Conservation (phyloP, 2,797 vertebrate genomes). For the Brachymystax lenok region DNA sequence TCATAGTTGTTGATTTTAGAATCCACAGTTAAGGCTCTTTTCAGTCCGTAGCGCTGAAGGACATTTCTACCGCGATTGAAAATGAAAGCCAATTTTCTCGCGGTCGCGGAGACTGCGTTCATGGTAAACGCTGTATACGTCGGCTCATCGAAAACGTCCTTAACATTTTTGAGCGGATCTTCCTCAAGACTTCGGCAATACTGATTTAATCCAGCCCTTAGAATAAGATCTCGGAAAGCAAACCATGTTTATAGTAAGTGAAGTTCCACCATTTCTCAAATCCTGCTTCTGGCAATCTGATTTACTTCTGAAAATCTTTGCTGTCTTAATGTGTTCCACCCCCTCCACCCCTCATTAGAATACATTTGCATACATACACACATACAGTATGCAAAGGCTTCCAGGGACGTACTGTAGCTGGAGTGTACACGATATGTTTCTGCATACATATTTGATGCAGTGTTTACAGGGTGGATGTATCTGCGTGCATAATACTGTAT, state of each 20-base stretch:
- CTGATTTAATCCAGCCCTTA: too few species aligned
- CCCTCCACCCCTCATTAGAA: background rate
- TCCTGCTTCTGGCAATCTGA: background rate
- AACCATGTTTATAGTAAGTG: background rate
- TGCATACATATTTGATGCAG: background rate
- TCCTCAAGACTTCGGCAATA: too few species aligned
- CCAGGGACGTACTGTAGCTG: background rate
- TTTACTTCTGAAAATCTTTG: background rate
- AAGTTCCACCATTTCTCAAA: background rate
- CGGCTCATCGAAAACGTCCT: too few species aligned
- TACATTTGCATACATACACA: background rate
- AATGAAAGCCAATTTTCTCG: too few species aligned
- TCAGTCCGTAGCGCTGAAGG: too few species aligned
- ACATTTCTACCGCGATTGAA: too few species aligned
- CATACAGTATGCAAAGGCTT: background rate
- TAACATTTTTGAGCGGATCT: too few species aligned
- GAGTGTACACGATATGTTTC: background rate
- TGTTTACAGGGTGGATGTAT: background rate
- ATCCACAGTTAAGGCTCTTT: background rate
- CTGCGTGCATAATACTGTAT: background rate
- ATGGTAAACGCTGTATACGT: too few species aligned
- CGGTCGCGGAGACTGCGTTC: too few species aligned
- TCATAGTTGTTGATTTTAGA: background rate
- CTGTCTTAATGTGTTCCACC: background rate
- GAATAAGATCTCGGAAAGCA: too few species aligned